Evolutionary conservation across 2,797 vertebrate species (phyloP), one percentile per base, ranked within the genome.

Genomic region (Syngnathus rostellatus): DNA sequence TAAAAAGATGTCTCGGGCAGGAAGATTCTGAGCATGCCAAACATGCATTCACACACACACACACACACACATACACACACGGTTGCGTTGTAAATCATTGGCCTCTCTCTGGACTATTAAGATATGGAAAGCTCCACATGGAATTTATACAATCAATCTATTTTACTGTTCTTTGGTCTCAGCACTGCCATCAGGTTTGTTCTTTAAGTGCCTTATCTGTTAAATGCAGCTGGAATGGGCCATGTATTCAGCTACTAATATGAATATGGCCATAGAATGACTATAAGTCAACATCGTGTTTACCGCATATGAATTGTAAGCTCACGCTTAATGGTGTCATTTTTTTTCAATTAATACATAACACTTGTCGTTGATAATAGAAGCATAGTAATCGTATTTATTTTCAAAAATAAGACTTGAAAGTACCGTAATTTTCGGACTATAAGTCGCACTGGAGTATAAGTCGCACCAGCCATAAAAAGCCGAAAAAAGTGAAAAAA

Each of bases 111-210:
- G 84, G 75, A 75, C 85, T 87, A 88, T 89, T 91, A 90, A 91
- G 87, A 90, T 89, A 90, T 86, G 85, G 84, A 81, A 82, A 78
- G 81, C 83, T 80, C 80, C 80, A 84, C 81, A 85, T 83, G 81
- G 87, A 82, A 89, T 90, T 90, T 89, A 87, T 88, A 85, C 79
- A 86, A 83, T 87, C 86, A 86, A 90, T 92, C 89, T 88, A 79
- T 85, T 89, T 90, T 80, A 82, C 82, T 83, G 76, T 81, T 88
- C 80, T 86, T 82, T 88, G 85, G 87, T 89, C 79, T 89, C 79
- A 74, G 61, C 73, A 80, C 85, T 85, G 80, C 85, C 80, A 86
- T 84, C 83, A 83, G 80, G 82, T 85, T 83, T 81, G 84, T 87
- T 86, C 78, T 87, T 87, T 87, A 86, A 88, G 82, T 80, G 83